phyloP scores from a whole-genome alignment of 2,113 vertebrate species.

The Campylorhamphus procurvoides region DNA sequence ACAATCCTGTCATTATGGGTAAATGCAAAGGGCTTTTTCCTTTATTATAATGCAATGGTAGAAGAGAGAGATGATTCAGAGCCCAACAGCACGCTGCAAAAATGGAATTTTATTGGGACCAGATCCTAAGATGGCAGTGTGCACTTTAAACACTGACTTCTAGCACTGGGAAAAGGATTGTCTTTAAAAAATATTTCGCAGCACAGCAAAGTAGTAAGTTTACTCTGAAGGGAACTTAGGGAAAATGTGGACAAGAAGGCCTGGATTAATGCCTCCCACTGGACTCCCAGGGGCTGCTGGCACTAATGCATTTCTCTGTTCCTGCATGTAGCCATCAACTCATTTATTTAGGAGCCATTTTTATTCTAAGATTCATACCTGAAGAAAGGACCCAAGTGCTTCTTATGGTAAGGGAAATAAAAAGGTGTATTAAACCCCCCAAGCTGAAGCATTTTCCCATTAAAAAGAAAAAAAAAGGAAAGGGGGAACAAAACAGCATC shows the following conservation, averaged over 20 bases:
- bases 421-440: background rate
- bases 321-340: background rate
- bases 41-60: background rate
- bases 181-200: background rate
- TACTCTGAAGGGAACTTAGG: background rate
- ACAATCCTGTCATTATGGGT: background rate
- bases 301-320: background rate
- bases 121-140: background rate
- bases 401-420: slow-evolving; percentile 1
- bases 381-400: background rate
- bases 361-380: background rate
- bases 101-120: background rate
- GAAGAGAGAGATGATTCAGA: background rate
- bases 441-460: slow-evolving; percentile 1
- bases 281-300: background rate
- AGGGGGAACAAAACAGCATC: background rate
- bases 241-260: background rate
- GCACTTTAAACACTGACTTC: background rate
- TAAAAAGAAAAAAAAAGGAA: background rate
- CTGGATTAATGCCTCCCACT: background rate
- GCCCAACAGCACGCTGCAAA: background rate
- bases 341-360: background rate
- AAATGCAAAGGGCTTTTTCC: background rate
- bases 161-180: background rate
- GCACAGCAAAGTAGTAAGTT: background rate